A percentile compares a stretch with the other conserved stretches of the same genome.
phyloP scores from a whole-genome alignment of 2,113 vertebrate species.

The Ameiurus melas region DNA sequence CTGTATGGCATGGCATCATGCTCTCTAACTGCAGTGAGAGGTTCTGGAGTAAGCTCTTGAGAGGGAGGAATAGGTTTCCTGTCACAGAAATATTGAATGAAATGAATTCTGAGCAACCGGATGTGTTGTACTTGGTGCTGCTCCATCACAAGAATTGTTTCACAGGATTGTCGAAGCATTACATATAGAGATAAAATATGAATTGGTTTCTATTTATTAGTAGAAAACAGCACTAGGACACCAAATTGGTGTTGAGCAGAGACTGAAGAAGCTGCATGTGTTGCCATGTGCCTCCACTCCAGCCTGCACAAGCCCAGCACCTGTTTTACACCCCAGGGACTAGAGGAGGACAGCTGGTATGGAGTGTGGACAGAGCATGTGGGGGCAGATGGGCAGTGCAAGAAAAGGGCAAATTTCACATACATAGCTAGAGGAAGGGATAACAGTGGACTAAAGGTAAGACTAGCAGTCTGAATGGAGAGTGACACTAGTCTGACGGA shows the following conservation, averaged over 20 bases:
- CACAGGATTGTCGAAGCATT: not conserved
- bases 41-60: conserved; percentile 45
- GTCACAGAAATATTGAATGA: not conserved
- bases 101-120: not conserved
- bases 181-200: not conserved
- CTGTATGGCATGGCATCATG: conserved; percentile 56
- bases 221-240: conserved; percentile 12
- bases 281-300: conserved; percentile 53
- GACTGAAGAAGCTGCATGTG: conserved; percentile 30
- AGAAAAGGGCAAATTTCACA: conserved; percentile 62
- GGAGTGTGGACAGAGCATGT: conserved; percentile 54
- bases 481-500: conserved; percentile 66
- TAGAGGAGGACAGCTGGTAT: conserved; percentile 68
- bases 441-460: conserved; percentile 72
- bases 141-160: not conserved
- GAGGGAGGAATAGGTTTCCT: conserved; percentile 7
- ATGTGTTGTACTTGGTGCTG: not conserved
- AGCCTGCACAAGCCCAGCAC: conserved; percentile 51
- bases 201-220: not conserved
- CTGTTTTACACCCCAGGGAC: conserved; percentile 63
- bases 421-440: conserved; percentile 61
- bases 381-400: conserved; percentile 67
- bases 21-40: conserved; percentile 60
- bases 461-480: conserved; percentile 65
- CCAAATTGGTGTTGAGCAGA: conserved; percentile 30